phyloP scores from a whole-genome alignment of 1,140 invertebrate genomes.

The Musca domestica region DNA sequence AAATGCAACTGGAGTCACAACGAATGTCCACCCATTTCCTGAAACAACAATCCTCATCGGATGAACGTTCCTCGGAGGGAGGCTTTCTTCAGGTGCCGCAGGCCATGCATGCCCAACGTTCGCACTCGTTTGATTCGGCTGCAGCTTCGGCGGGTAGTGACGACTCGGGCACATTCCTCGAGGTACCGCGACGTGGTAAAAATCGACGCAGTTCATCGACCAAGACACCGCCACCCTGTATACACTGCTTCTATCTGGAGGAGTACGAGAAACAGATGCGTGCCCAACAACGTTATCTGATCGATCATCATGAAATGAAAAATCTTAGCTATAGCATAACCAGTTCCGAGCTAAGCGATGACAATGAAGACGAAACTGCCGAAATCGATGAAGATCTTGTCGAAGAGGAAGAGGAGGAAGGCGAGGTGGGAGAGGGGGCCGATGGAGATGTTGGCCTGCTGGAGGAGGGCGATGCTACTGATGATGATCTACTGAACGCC shows the following conservation, averaged over 20 bases:
- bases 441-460: constrained; percentile 23
- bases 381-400: constrained; percentile 55
- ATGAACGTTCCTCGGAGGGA: constrained; percentile 50
- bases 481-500: constrained; percentile 13
- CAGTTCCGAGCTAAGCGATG: constrained; percentile 59
- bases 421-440: constrained; percentile 28
- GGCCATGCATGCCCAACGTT: constrained; percentile 60
- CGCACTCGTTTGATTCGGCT: constrained; percentile 73
- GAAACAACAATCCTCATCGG: constrained; percentile 53
- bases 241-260: constrained; percentile 66
- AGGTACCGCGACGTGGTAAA: constrained; percentile 66
- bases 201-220: constrained; percentile 60
- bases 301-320: constrained; percentile 52
- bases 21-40: constrained; percentile 54
- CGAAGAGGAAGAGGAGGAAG: constrained; percentile 49
- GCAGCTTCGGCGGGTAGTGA: constrained; percentile 62
- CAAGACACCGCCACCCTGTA: constrained; percentile 62
- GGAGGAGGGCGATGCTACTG: constrained; percentile 39
- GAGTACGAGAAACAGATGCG: constrained; percentile 62
- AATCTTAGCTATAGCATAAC: constrained; percentile 52
- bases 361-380: constrained; percentile 46
- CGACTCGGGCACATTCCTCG: constrained; percentile 64
- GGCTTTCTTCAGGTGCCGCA: constrained; percentile 66
- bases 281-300: constrained; percentile 47
- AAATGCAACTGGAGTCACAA: constrained; percentile 77